Evolutionary conservation across 2,888 invertebrate genomes (phyloP), one percentile per base, ranked within the genome.

Genomic region (Polymixis flavicincta): DNA sequence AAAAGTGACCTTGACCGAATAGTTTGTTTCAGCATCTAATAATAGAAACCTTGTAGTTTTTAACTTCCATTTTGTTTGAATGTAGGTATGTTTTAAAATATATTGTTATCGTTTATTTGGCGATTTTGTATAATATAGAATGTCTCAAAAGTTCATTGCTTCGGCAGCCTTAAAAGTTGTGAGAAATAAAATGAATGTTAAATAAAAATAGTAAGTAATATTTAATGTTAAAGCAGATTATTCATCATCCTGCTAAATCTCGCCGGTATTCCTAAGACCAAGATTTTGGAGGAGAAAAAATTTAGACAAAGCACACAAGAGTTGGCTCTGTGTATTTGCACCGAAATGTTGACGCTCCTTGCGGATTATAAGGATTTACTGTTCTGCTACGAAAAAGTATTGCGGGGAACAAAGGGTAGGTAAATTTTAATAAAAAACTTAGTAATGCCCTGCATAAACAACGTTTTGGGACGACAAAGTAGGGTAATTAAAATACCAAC

Each of bases 351-450:
- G 91, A 91, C 90, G 88, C 88, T 85, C 80, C 82, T 84, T 50
- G 75, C 68, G 90, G 92, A 90, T 92, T 90, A 90, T 87, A 82
- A 86, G 89, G 90, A 92, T 92, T 92, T 90, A 89, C 88, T 84
- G 89, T 80, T 85, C 84, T 82, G 76, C 75, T 80, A 71, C 84
- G 45, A 83, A 78, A 87, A 88, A 87, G 88, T 87, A 84, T 89
- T 84, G 83, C 83, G 75, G 68, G 60, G 71, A 72, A 79, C 76
- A 86, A 86, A 75, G 66, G 74, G 72, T 74, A 78, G 77, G 60
- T 83, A 78, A 74, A 85, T 80, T 83, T 80, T 80, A 77, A 87
- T 81, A 85, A 85, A 85, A 71, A 69, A 70, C 69, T 76, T 70
- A 64, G 66, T 57, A 67, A 82, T 67, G 13, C 64, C 25, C 9